Evolutionary conservation across 30 jellyfish, hydroid and myxozoan genomes (phyloP).

Genomic region (Chironex yamaguchii): DNA sequence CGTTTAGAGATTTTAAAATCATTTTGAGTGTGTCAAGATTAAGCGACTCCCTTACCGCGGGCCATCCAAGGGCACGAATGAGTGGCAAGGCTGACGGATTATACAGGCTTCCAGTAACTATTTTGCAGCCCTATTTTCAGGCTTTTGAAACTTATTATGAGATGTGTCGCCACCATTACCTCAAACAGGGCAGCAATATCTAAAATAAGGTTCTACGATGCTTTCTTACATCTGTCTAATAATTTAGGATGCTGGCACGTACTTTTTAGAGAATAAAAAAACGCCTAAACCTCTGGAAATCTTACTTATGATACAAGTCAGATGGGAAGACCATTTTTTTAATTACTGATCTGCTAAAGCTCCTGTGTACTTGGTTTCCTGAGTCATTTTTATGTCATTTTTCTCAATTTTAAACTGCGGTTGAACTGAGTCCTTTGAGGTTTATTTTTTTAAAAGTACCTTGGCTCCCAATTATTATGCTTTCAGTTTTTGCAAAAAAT

Average conservation of each 20-base stretch:
- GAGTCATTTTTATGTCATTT: too few species aligned
- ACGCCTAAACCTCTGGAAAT: slow-evolving; percentile 54
- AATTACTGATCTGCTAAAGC: too few species aligned
- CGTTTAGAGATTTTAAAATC: slow-evolving; percentile 46
- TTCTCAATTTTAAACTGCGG: too few species aligned
- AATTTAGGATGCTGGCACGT: slow-evolving; percentile 63
- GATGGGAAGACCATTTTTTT: too few species aligned
- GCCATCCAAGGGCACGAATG: slow-evolving; percentile 71
- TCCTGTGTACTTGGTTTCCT: too few species aligned
- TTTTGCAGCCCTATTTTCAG: slow-evolving; percentile 55
- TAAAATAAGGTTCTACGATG: slow-evolving; percentile 27
- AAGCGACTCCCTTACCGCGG: slow-evolving; percentile 29
- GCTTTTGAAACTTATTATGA: slow-evolving; percentile 22
- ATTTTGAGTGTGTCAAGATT: slow-evolving; percentile 45
- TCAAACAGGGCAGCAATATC: slow-evolving; percentile 71
- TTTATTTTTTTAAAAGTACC: too few species aligned
- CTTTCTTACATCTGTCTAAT: slow-evolving; percentile 27
- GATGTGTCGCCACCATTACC: slow-evolving; percentile 53
- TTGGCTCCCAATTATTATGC: too few species aligned
- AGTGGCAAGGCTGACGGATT: slow-evolving; percentile 54
- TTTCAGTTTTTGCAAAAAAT: too few species aligned
- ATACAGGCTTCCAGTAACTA: slow-evolving; percentile 31
- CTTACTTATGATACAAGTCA: too few species aligned
- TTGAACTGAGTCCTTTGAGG: too few species aligned
- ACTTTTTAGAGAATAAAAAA: slow-evolving; percentile 34